Base-by-base conservation (phyloP, 2,113 vertebrate species). In the Lophius piscatorius region DNA sequence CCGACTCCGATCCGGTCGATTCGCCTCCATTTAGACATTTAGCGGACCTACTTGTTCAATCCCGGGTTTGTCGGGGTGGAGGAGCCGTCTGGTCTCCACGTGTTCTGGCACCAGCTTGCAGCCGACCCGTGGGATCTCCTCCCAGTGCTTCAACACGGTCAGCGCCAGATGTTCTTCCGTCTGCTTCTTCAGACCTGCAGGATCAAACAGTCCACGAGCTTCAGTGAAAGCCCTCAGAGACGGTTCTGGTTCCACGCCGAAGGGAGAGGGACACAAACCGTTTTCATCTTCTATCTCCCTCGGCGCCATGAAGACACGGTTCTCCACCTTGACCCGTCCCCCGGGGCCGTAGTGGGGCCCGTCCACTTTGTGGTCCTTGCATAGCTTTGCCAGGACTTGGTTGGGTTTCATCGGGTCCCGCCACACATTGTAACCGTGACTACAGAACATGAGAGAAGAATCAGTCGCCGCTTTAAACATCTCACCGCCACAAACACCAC, bases 241-340 rank as follows among this genome's bases (percentile, higher is more conserved):
- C 10, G 2, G n/a, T n/a, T n/a, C n/a, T n/a, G n/a, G n/a, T n/a
- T n/a, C n/a, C n/a, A n/a, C n/a, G n/a, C n/a, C n/a, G n/a, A n/a
- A n/a, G n/a, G n/a, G 40, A 66, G 50, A 39, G n/a, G 0, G 11
- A n/a, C 12, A 29, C 2, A 11, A 89, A 99, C 97, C 97, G 0
- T 98, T 98, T 70, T 99, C 97, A 11, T 99, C 97, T 66, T 99
- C 97, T 0, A 98, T 92, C 81, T 99, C 96, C 0, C 93, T 95
- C 14, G 92, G 91, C 4, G 93, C 96, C 0, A 94, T 93, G 88
- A 98, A 98, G 62, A 98, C 88, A 0, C 92, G 93, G 72, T 98
- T 98, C 83, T 93, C 91, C 56, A 99, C 94, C 77, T 96, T 97
- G 61, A 99, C 96, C 74, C 93, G 90, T 71, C 97, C 97, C 0